Base-by-base conservation (phyloP, 2,888 invertebrate genomes). In the Scaptomyza parva region DNA sequence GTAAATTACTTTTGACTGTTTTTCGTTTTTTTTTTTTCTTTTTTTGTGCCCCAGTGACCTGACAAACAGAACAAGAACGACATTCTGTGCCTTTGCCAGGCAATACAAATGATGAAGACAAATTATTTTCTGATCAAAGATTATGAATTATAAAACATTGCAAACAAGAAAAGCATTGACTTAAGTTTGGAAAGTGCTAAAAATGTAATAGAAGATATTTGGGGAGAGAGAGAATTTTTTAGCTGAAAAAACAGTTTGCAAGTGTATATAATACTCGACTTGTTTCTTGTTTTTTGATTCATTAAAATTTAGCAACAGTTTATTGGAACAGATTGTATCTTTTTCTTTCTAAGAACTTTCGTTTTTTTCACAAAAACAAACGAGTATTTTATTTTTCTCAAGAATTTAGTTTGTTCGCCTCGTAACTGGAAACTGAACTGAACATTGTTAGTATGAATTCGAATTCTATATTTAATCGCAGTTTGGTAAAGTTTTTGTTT, bases 1-100 rank as follows among this genome's bases (percentile, higher is more conserved):
- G 35, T 64, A 61, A 80, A 78, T 76, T 70, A 70, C 64, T 76
- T 84, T 68, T 65, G 18, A 52, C 62, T 69, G 69, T 72, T 76
- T 51, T 45, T 50, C 35, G n/a, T 44, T 45, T 5, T n/a, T 71
- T 74, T 58, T 41, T 47, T 8, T 35, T 69, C 65, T 72, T 76
- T 51, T 45, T 50, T 30, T 39, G 24, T 69, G 70, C 62, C 76
- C 65, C 73, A 69, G 55, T 58, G 72, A 58, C 55, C 69, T 57
- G 53, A 33, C 55, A 50, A 44, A 40, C 37, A 30, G 28, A 28
- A n/a, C n/a, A n/a, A 11, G 18, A 33, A 22, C 22, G 41, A 45
- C 50, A 33, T 1, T n/a, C n/a, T n/a, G n/a, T n/a, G n/a, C n/a
- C n/a, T n/a, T n/a, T n/a, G 30, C 17, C 30, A 30, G 39, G 7